Percentiles rank a stretch among this genome's conserved stretches.
Conservation (phyloP, 2,797 vertebrate species). For the Falco columbarius region DNA sequence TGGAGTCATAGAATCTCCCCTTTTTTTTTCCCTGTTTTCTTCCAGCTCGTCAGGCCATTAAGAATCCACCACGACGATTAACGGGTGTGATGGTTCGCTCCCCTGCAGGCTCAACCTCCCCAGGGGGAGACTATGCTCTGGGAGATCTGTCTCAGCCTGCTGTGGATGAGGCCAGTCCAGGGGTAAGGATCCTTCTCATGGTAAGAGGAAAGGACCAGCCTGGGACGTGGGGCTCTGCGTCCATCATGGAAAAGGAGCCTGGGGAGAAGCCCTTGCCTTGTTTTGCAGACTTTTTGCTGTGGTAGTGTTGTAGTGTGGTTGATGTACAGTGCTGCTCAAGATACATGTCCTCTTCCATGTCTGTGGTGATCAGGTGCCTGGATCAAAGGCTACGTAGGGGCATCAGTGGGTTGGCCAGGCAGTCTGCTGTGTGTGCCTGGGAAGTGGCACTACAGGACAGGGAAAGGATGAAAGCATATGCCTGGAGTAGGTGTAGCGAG, state of each 20-base stretch:
- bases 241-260: not conserved
- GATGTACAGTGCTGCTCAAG: not conserved
- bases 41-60: conserved; percentile 92
- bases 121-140: conserved; percentile 85
- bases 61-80: conserved; percentile 87
- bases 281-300: not conserved
- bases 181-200: conserved; percentile 66
- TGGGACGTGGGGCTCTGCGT: not conserved
- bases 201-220: not conserved
- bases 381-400: not conserved
- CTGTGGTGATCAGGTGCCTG: conserved; percentile 2
- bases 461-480: conserved; percentile 9
- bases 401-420: conserved; percentile 28
- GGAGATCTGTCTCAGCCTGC: conserved; percentile 83
- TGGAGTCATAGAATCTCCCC: not conserved
- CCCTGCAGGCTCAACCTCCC: conserved; percentile 86
- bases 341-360: not conserved
- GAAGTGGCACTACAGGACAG: not conserved
- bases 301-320: conserved; percentile 18
- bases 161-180: conserved; percentile 81
- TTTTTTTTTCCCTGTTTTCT: conserved; percentile 35
- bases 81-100: conserved; percentile 84
- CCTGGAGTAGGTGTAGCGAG: conserved; percentile 43
- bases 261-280: not conserved
- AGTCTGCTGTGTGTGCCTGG: conserved; percentile 23